These are phyloP conservation scores for Eudemis profundana DNA, from an alignment of 2,888 invertebrate species.

Conservation along the genomic window DNA sequence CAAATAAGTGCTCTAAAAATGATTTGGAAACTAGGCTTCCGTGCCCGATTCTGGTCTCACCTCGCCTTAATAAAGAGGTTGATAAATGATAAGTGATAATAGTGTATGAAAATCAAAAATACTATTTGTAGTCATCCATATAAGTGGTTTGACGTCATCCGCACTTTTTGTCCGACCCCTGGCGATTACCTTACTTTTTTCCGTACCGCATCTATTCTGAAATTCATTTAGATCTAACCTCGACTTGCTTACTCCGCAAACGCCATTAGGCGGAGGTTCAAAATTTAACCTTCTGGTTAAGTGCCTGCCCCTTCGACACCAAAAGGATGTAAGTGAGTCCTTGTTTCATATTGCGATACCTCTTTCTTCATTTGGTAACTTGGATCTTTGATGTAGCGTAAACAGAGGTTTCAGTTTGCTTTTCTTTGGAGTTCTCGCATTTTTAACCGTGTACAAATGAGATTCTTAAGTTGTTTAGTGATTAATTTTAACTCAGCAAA, in stretches of 20 bases:
- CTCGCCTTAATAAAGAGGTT: too few species aligned
- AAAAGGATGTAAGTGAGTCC: background rate
- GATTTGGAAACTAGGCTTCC: too few species aligned
- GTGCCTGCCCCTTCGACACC: background rate
- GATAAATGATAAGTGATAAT: too few species aligned
- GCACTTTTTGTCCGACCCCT: too few species aligned
- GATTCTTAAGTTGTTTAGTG: too few species aligned
- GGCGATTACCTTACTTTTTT: background rate
- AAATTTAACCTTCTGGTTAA: conserved; percentile 17
- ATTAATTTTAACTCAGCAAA: too few species aligned
- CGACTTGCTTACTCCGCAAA: conserved; percentile 26
- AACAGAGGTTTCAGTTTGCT: background rate
- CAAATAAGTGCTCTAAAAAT: too few species aligned
- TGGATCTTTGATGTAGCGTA: conserved; percentile 4
- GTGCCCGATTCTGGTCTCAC: too few species aligned
- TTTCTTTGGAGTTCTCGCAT: conserved; percentile 5
- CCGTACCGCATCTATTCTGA: conserved; percentile 12
- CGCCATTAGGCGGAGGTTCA: conserved; percentile 4
- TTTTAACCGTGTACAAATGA: background rate
- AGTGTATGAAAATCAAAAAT: too few species aligned
- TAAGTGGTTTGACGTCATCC: too few species aligned
- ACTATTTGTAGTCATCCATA: too few species aligned
- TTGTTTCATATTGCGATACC: background rate
- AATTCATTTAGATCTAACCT: conserved; percentile 10
- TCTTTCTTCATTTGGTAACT: background rate